Evolutionary conservation across 1,140 invertebrate genomes (phyloP), one percentile per base, ranked within the genome.

Genomic region (Stegodyphus dumicola): DNA sequence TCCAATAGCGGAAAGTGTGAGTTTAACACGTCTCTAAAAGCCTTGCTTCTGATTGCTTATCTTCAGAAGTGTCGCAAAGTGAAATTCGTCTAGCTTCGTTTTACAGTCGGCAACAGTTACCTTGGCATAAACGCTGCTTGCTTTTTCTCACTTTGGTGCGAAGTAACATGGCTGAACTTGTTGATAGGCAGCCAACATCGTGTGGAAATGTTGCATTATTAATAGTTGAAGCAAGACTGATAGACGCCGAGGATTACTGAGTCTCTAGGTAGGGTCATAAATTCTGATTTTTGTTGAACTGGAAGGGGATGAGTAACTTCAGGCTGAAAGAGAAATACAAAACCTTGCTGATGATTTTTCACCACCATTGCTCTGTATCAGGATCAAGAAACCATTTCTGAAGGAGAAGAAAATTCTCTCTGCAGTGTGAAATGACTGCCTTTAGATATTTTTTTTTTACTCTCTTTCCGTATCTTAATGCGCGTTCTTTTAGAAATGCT

Each of bases 301-400:
- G 65, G 65, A 69, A 54, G n/a, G 52, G 49, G 71, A 75, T 15
- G 51, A 17, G 10, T 66, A 17, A 18, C 11, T 81, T 67, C 18
- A 13, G 10, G 4, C 71, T 5, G 60, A 6, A 48, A 60, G 49
- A 15, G 56, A 66, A 7, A 67, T 48, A 17, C 60, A 64, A 73
- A 67, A 71, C 52, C n/a, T 49, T 56, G 33, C 64, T 81, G 54
- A 73, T 15, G 69, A 60, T 53, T 81, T 73, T 60, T 73, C 66
- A 10, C 69, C 1, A n/a, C 18, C 6, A 15, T 48, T 51, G 15
- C 17, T 52, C 18, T 81, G 60, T 13, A 7, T 17, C 13, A 48
- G 77, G 71, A 83, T 83, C 60, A 83, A 75, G 80, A 75, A 83
- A 54, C 71, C 71, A 75, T 83, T 83, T 83, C 56, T 67, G 65